Evolutionary conservation across 2,113 vertebrate genomes (phyloP).

Genomic region (Microtus montanus): DNA sequence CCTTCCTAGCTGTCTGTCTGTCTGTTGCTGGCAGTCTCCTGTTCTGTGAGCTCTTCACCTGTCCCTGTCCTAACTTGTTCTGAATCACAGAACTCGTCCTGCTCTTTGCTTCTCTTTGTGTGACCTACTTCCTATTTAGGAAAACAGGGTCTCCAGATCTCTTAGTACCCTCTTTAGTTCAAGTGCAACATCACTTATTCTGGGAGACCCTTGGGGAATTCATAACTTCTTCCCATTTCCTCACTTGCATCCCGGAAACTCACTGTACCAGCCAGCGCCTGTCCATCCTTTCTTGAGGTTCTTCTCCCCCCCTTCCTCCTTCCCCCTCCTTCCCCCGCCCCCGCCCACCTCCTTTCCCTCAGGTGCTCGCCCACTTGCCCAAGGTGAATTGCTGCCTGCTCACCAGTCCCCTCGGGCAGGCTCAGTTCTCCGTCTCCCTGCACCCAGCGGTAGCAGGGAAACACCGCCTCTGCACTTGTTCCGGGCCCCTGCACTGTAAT

Average conservation of each 20-base stretch:
- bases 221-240: not conserved
- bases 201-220: not conserved
- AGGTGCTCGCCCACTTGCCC: constrained; percentile 58
- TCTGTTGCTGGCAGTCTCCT: not conserved
- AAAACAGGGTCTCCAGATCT: not conserved
- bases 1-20: not conserved
- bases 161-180: not conserved
- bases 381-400: not conserved
- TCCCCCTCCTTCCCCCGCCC: too few relatives aligned
- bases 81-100: not conserved
- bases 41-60: not conserved
- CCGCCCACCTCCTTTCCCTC: too few relatives aligned
- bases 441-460: constrained; percentile 91
- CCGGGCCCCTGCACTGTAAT: constrained; percentile 81
- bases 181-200: not conserved
- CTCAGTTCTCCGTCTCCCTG: constrained; percentile 81
- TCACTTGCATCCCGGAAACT: not conserved
- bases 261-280: not conserved
- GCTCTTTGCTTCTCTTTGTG: not conserved
- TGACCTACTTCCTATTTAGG: not conserved
- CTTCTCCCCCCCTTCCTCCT: too few relatives aligned
- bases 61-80: not conserved
- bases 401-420: constrained; percentile 88
- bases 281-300: not conserved
- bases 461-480: constrained; percentile 71